Evolutionary conservation across 2,797 vertebrate genomes (phyloP).

Genomic region (Atherinosoma microstoma): DNA sequence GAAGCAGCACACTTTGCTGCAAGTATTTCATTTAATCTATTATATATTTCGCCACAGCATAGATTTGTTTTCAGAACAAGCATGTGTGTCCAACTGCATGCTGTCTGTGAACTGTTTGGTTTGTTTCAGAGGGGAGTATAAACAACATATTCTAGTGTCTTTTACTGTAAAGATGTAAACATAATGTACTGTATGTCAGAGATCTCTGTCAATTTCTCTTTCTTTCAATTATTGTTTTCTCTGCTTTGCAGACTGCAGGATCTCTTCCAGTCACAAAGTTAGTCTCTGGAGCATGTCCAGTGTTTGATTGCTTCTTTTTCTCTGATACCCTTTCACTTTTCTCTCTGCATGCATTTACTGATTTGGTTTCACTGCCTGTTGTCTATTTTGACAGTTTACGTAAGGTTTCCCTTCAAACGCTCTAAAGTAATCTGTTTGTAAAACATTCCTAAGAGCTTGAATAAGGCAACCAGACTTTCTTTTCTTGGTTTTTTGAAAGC

Average conservation of each 20-base stretch:
- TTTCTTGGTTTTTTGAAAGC: neutral
- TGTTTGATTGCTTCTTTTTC: conserved; percentile 15
- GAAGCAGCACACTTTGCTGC: neutral
- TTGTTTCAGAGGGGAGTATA: conserved; percentile 64
- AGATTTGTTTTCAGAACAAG: neutral
- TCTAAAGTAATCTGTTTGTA: neutral
- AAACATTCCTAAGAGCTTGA: neutral
- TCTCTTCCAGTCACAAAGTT: conserved; percentile 73
- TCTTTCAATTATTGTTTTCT: conserved; percentile 46
- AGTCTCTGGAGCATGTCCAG: conserved; percentile 68
- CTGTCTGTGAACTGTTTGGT: conserved; percentile 24
- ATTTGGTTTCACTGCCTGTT: neutral
- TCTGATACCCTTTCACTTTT: conserved; percentile 6
- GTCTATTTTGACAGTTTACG: neutral
- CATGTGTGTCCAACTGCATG: conserved; percentile 48
- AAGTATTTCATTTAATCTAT: neutral
- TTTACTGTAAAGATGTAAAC: conserved; percentile 3
- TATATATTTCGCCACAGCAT: neutral
- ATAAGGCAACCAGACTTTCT: neutral
- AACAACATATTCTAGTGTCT: neutral
- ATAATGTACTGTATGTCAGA: conserved; percentile 2
- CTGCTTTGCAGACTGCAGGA: conserved; percentile 68
- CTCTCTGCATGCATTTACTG: conserved; percentile 35
- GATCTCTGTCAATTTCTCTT: conserved; percentile 31
- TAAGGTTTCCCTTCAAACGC: neutral